A percentile compares a stretch with the other conserved stretches of the same genome.
phyloP scores from a whole-genome alignment of 2,797 vertebrate genomes.

The Xenentodon cancila region DNA sequence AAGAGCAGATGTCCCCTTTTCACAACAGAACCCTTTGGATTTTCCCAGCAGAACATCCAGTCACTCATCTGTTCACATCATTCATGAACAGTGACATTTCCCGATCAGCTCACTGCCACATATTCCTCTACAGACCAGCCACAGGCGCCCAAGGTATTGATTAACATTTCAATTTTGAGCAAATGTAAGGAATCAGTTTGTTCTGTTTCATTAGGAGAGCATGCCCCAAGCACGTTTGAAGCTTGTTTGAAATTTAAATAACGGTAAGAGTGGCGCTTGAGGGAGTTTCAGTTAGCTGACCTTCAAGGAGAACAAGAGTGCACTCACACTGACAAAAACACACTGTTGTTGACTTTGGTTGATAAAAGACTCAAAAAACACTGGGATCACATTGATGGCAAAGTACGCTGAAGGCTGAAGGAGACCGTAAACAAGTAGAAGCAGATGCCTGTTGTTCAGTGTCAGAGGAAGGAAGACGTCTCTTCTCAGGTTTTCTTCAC shows the following conservation, averaged over 20 bases:
- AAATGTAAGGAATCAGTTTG: slow-evolving; percentile 31
- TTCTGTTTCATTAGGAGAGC: slow-evolving; percentile 36
- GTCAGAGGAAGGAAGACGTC: too few relatives aligned
- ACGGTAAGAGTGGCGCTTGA: slow-evolving; percentile 34
- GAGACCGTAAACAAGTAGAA: too few relatives aligned
- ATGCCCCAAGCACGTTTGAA: slow-evolving; percentile 33
- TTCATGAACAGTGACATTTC: slow-evolving; percentile 10
- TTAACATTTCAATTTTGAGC: slow-evolving; percentile 64
- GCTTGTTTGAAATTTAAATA: slow-evolving; percentile 51
- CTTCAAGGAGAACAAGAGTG: slow-evolving; percentile 34
- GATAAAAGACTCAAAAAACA: too few relatives aligned
- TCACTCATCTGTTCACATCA: slow-evolving; percentile 25
- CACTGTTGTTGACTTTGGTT: not conserved
- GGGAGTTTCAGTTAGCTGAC: slow-evolving; percentile 32
- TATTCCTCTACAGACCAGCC: slow-evolving; percentile 44
- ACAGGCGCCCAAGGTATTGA: slow-evolving; percentile 45
- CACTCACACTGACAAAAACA: slow-evolving; percentile 26
- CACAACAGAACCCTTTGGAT: slow-evolving; percentile 16
- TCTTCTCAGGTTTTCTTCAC: too few relatives aligned
- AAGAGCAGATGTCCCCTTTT: slow-evolving; percentile 14
- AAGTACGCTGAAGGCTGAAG: too few relatives aligned
- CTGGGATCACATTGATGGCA: too few relatives aligned
- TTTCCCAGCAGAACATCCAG: slow-evolving; percentile 20
- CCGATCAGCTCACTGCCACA: slow-evolving; percentile 33
- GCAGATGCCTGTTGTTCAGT: too few relatives aligned